A percentile compares a stretch with the other conserved stretches of the same genome.
Conservation (phyloP, 2,888 invertebrate species). For the Xanthia icteritia region DNA sequence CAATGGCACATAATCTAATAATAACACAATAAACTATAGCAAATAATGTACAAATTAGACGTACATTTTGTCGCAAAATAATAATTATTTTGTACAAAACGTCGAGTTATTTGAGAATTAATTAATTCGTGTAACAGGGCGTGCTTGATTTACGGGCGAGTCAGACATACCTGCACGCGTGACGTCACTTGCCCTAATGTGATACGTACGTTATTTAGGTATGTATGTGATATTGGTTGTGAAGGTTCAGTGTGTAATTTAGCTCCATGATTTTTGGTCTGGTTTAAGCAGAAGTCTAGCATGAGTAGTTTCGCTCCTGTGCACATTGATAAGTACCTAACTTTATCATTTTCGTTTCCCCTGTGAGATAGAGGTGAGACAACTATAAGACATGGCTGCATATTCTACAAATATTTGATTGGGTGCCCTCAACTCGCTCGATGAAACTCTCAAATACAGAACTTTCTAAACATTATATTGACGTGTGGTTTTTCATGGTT, state of each 20-base stretch:
- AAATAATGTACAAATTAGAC: constrained; percentile 45
- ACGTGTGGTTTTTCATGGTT: not conserved
- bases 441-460: not conserved
- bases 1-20: constrained; percentile 39
- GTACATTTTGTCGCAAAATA: constrained; percentile 55
- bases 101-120: constrained; percentile 85
- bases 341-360: not conserved
- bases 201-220: constrained; percentile 83
- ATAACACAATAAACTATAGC: constrained; percentile 38
- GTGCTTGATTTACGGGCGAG: constrained; percentile 81
- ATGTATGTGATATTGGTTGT: constrained; percentile 38
- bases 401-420: no score
- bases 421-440: no score
- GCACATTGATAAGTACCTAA: not conserved
- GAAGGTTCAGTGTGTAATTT: constrained; percentile 8
- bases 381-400: no score
- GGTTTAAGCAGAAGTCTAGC: not conserved
- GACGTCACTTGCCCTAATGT: constrained; percentile 81
- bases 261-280: not conserved
- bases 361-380: not conserved
- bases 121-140: constrained; percentile 88
- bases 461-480: not conserved
- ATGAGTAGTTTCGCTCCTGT: not conserved
- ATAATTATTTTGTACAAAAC: constrained; percentile 66
- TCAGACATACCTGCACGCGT: constrained; percentile 82